A percentile compares a stretch with the other conserved stretches of the same genome.
Evolutionary conservation across 2,113 vertebrate genomes (phyloP).

Genomic region (Nerophis ophidion): DNA sequence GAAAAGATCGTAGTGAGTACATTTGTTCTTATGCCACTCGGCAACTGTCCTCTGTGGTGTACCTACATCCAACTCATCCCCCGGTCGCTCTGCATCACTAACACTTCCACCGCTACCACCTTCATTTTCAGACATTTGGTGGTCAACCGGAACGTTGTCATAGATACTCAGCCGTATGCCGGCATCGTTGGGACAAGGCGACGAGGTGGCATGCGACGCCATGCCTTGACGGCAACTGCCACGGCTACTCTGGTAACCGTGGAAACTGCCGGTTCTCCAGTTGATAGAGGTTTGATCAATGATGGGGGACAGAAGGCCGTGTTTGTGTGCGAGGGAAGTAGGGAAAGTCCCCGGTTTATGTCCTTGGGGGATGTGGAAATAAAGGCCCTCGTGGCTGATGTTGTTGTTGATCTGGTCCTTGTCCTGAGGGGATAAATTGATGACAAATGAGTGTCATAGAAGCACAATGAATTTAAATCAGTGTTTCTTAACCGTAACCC

Average conservation of each 20-base stretch:
- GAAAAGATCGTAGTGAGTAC: background rate
- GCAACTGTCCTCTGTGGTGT: no score
- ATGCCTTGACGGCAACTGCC: slow-evolving; percentile 7
- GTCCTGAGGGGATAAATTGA: slow-evolving; percentile 14
- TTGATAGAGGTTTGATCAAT: slow-evolving; percentile 67
- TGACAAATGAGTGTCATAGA: background rate
- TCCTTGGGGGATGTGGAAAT: slow-evolving; percentile 77
- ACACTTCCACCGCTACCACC: slow-evolving; percentile 19
- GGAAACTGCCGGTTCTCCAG: slow-evolving; percentile 84
- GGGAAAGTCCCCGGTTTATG: slow-evolving; percentile 88
- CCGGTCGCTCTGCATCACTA: slow-evolving; percentile 16
- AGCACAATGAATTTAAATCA: no score
- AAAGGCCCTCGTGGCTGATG: slow-evolving; percentile 40
- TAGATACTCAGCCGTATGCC: slow-evolving; percentile 78
- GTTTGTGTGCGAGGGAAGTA: slow-evolving; percentile 67
- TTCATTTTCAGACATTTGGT: slow-evolving; percentile 23
- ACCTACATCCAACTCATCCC: slow-evolving; percentile 33
- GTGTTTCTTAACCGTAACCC: no score
- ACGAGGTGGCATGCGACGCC: slow-evolving; percentile 7
- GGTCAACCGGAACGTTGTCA: slow-evolving; percentile 76
- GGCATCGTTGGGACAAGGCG: background rate
- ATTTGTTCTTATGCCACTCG: background rate
- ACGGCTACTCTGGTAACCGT: slow-evolving; percentile 64
- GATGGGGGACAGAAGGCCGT: slow-evolving; percentile 22
- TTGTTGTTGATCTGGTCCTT: slow-evolving; percentile 42